Conservation (phyloP, 30 jellyfish, hydroid and myxozoan species). For the Hydra vulgaris region DNA sequence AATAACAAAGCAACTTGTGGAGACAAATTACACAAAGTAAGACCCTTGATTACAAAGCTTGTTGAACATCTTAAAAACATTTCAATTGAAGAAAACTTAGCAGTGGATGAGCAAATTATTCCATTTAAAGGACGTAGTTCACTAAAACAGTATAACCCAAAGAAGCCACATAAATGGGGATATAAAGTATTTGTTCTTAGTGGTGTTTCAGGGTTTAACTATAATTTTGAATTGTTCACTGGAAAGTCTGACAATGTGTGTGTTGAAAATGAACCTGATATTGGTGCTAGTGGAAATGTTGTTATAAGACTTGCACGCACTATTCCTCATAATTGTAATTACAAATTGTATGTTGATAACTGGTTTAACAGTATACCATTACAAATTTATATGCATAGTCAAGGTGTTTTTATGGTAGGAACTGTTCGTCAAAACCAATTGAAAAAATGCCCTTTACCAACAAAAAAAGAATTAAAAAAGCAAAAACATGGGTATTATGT, state of each 20-base stretch:
- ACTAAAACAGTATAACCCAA: too few species aligned
- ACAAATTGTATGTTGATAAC: too few species aligned
- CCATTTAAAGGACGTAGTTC: constrained; percentile 25
- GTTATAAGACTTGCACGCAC: too few species aligned
- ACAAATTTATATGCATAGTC: constrained; percentile 2
- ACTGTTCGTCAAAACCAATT: too few species aligned
- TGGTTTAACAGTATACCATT: constrained; percentile 28
- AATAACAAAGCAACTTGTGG: background rate
- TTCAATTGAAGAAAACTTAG: constrained; percentile 22
- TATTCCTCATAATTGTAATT: too few species aligned
- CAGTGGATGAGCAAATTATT: constrained; percentile 28
- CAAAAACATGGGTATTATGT: background rate
- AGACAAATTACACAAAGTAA: background rate
- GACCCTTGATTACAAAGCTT: constrained; percentile 20
- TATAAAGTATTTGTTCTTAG: constrained; percentile 32
- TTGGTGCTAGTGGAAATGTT: too few species aligned
- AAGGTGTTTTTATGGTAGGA: constrained; percentile 25
- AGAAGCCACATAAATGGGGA: constrained; percentile 42
- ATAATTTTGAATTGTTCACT: constrained; percentile 29
- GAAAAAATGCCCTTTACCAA: too few species aligned
- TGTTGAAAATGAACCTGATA: too few species aligned
- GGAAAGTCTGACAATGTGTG: too few species aligned
- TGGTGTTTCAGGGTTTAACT: constrained; percentile 19
- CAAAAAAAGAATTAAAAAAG: too few species aligned
- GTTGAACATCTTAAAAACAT: constrained; percentile 20